Conservation (phyloP, 30 jellyfish, hydroid and myxozoan genomes). For the Aurelia sp. region DNA sequence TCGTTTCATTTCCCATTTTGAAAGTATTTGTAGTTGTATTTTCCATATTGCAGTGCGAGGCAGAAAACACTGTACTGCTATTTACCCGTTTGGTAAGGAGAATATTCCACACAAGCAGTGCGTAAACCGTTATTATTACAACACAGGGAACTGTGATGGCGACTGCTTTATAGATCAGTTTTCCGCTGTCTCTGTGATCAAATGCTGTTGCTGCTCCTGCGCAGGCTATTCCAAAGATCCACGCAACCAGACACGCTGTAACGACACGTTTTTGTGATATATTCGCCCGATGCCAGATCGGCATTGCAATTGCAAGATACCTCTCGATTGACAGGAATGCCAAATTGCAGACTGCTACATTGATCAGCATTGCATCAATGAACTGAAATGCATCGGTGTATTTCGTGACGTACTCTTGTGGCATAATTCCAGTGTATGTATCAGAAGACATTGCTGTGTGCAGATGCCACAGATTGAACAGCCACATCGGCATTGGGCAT, state of each 20-base stretch:
- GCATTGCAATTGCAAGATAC: slow-evolving; percentile 48
- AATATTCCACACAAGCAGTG: slow-evolving; percentile 20
- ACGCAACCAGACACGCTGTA: slow-evolving; percentile 21
- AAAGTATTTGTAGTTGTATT: not conserved
- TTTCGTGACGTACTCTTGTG: not conserved
- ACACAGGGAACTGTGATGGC: slow-evolving; percentile 32
- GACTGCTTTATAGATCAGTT: slow-evolving; percentile 3
- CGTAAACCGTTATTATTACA: slow-evolving; percentile 35
- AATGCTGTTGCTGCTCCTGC: slow-evolving; percentile 27
- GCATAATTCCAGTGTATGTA: slow-evolving; percentile 4
- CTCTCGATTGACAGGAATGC: slow-evolving; percentile 44
- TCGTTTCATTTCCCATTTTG: not conserved
- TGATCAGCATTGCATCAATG: slow-evolving; percentile 31
- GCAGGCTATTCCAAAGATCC: slow-evolving; percentile 35
- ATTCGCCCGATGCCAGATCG: slow-evolving; percentile 31
- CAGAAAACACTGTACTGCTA: slow-evolving; percentile 12
- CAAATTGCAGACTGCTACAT: slow-evolving; percentile 32
- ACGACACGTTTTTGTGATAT: slow-evolving; percentile 6
- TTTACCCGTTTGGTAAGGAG: not conserved
- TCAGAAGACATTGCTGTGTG: not conserved
- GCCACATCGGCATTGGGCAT: slow-evolving; percentile 53
- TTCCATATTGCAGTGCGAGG: not conserved
- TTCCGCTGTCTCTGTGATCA: not conserved
- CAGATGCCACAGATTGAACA: slow-evolving; percentile 41
- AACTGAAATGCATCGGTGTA: slow-evolving; percentile 25